Evolutionary conservation across 2,888 invertebrate species (phyloP).

Genomic region (Dermolepida albohirtum): DNA sequence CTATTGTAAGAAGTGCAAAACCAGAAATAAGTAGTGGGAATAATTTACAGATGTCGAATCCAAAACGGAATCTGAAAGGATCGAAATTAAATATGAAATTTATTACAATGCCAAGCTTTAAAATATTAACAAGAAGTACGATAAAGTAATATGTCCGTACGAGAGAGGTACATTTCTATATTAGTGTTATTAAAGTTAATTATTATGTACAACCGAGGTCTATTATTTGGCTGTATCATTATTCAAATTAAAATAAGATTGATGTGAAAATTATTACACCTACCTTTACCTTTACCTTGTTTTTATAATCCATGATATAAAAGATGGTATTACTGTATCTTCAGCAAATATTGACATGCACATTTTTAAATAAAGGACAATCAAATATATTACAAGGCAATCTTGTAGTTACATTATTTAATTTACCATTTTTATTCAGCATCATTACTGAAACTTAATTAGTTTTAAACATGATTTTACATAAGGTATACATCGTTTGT

Average conservation of each 20-base stretch:
- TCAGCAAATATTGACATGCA: constrained; percentile 1
- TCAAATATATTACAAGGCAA: too few relatives aligned
- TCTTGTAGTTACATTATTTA: too few relatives aligned
- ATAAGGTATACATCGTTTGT: too few relatives aligned
- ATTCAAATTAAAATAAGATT: constrained; percentile 21
- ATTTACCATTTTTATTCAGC: too few relatives aligned
- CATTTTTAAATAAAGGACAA: too few relatives aligned
- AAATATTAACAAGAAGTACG: constrained; percentile 24
- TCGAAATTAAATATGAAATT: constrained; percentile 30
- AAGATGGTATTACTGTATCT: background rate
- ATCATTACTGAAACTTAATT: too few relatives aligned
- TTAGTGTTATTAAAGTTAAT: constrained; percentile 14
- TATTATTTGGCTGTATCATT: constrained; percentile 13
- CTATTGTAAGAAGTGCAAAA: constrained; percentile 16
- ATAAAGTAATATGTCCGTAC: background rate
- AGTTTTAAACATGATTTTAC: too few relatives aligned
- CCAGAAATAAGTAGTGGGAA: constrained; percentile 15
- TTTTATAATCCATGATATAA: background rate
- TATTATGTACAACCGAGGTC: constrained; percentile 2
- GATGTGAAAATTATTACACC: background rate
- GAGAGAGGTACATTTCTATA: background rate
- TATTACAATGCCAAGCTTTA: constrained; percentile 21
- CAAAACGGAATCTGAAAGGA: constrained; percentile 7
- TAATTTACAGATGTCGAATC: constrained; percentile 16
- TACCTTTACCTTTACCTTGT: background rate